These are phyloP conservation scores for human DNA, from an alignment of 2,113 vertebrate genomes.

Conservation along the genomic window GRCh38 chr18:39913001-39913500, in stretches of 20 bases:
- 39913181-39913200: rapidly evolving
- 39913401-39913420: neutral
- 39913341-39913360: neutral
- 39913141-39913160: neutral
- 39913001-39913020: neutral
- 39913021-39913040: neutral
- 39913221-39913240: neutral
- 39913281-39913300: neutral
- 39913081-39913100: neutral
- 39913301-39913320: neutral
- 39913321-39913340: neutral
- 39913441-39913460: neutral
- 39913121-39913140: neutral
- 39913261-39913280: neutral
- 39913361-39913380: neutral
- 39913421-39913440: neutral
- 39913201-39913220: neutral
- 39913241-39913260: neutral
- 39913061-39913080: neutral
- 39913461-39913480: neutral
- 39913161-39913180: neutral
- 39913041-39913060: neutral
- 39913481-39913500: neutral
- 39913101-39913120: neutral
- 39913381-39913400: neutral